Evolutionary conservation across 2,888 invertebrate species (phyloP).

Genomic region (Coleophora deauratella): DNA sequence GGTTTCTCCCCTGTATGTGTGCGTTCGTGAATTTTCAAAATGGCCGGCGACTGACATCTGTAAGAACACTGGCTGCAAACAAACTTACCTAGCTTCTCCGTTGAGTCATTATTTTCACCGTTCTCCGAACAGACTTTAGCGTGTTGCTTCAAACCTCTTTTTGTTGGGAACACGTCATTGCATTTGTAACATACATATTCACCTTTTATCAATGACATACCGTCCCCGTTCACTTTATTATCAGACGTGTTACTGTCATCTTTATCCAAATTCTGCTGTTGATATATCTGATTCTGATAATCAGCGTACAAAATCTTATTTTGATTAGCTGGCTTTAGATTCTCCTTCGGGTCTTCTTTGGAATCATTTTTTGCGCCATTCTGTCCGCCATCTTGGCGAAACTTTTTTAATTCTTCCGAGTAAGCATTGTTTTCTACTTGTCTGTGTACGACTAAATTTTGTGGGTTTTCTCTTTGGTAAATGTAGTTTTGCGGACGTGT

Average conservation of each 20-base stretch:
- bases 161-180: conserved; percentile 49
- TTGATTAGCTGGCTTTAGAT: conserved; percentile 47
- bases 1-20: conserved; percentile 67
- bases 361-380: conserved; percentile 30
- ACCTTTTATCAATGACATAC: conserved; percentile 46
- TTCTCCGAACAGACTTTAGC: conserved; percentile 40
- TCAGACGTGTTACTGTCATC: conserved; percentile 15
- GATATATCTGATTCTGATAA: conserved; percentile 19
- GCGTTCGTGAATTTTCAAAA: conserved; percentile 65
- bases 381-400: conserved; percentile 27
- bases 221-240: conserved; percentile 33
- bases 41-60: conserved; percentile 65
- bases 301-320: conserved; percentile 45
- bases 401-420: conserved; percentile 45
- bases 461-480: conserved; percentile 48
- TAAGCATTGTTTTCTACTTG: conserved; percentile 51
- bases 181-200: conserved; percentile 59
- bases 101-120: conserved; percentile 19
- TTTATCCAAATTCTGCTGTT: conserved; percentile 3
- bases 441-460: conserved; percentile 54
- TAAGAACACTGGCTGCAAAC: conserved; percentile 58
- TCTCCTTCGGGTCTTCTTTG: conserved; percentile 53
- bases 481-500: conserved; percentile 40
- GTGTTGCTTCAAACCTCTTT: conserved; percentile 54
- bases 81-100: conserved; percentile 54